These are phyloP conservation scores for Geophilus truncorum DNA, from an alignment of 2,888 invertebrate genomes.

Conservation along the genomic window DNA sequence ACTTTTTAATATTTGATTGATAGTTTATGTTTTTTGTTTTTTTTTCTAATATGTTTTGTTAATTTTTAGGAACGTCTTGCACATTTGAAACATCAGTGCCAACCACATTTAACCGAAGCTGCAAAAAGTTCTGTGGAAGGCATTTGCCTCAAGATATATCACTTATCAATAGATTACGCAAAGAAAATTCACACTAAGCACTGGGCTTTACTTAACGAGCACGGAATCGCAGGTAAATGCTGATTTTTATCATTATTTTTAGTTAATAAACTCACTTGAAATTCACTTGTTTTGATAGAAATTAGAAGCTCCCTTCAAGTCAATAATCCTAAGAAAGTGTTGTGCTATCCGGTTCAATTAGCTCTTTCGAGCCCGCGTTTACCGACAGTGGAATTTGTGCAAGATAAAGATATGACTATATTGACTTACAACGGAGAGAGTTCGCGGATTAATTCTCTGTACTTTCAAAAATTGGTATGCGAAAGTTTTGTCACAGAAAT, in stretches of 20 bases:
- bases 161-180: slow-evolving; percentile 84
- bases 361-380: slow-evolving; percentile 77
- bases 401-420: slow-evolving; percentile 51
- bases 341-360: slow-evolving; percentile 93
- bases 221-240: slow-evolving; percentile 61
- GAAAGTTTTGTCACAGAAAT: too few relatives aligned
- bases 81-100: slow-evolving; percentile 89
- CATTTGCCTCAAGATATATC: slow-evolving; percentile 88
- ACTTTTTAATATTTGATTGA: background rate
- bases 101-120: slow-evolving; percentile 90
- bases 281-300: slow-evolving; percentile 38
- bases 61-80: slow-evolving; percentile 63
- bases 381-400: slow-evolving; percentile 78
- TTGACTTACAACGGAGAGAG: slow-evolving; percentile 83
- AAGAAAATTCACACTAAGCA: slow-evolving; percentile 85
- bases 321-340: slow-evolving; percentile 76
- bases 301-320: slow-evolving; percentile 52
- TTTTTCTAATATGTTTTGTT: background rate
- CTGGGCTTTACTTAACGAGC: slow-evolving; percentile 75
- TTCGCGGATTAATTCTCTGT: slow-evolving; percentile 71
- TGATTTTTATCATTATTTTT: background rate
- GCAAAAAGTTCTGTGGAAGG: slow-evolving; percentile 93
- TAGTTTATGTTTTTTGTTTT: background rate
- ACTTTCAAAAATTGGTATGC: slow-evolving; percentile 84
- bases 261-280: background rate